Evolutionary conservation across 2,113 vertebrate genomes (phyloP).

Genomic region (Silurus asotus): DNA sequence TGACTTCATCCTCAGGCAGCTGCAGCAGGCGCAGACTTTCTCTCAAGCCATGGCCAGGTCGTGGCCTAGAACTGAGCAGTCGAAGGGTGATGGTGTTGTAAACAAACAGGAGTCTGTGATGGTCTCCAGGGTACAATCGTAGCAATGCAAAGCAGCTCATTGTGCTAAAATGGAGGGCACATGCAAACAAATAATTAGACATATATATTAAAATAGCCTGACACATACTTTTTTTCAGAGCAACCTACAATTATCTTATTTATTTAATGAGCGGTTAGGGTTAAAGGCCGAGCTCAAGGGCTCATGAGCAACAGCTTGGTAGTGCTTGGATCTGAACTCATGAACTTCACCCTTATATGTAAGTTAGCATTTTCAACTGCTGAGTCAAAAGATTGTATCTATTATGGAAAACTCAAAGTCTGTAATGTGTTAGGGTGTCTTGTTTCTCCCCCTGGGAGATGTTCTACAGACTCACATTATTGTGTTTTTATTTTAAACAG

Average conservation of each 20-base stretch:
- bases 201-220: not conserved
- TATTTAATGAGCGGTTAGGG: too few species aligned
- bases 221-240: too few species aligned
- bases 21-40: slow-evolving; percentile 71
- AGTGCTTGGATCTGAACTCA: too few species aligned
- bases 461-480: not conserved
- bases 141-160: slow-evolving; percentile 52
- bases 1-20: slow-evolving; percentile 58
- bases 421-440: not conserved
- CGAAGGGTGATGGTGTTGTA: slow-evolving; percentile 34
- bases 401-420: not conserved
- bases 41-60: slow-evolving; percentile 59
- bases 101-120: slow-evolving; percentile 30
- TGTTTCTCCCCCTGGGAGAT: not conserved
- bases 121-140: slow-evolving; percentile 13
- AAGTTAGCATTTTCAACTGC: not conserved
- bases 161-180: not conserved
- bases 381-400: not conserved
- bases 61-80: slow-evolving; percentile 40
- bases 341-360: not conserved
- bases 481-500: not conserved
- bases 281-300: too few species aligned
- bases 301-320: too few species aligned
- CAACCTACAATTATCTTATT: too few species aligned
- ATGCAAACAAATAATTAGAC: not conserved